Percentiles rank a stretch among this genome's conserved stretches.
phyloP scores from a whole-genome alignment of 2,888 invertebrate species.

The Erynnis tages region DNA sequence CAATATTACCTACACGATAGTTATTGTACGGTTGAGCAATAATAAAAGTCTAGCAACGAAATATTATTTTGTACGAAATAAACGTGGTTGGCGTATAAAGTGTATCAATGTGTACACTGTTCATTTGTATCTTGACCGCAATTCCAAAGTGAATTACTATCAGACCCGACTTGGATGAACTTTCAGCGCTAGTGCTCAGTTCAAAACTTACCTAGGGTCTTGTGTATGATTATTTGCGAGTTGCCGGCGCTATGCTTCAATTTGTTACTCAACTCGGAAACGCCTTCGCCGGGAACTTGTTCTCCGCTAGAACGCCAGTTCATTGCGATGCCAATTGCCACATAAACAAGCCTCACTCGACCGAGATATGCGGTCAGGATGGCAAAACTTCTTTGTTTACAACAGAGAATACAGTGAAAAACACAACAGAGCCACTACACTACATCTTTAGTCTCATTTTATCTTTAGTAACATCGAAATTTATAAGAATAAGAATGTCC shows the following conservation, averaged over 20 bases:
- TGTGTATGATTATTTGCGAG: slow-evolving; percentile 69
- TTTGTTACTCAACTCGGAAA: slow-evolving; percentile 63
- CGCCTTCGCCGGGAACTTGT: slow-evolving; percentile 64
- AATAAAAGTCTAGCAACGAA: slow-evolving; percentile 24
- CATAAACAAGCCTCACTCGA: slow-evolving; percentile 67
- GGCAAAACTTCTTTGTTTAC: slow-evolving; percentile 63
- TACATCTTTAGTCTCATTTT: too few relatives aligned
- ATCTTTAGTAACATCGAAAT: too few relatives aligned
- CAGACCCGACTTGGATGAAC: slow-evolving; percentile 53
- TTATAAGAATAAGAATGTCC: too few relatives aligned
- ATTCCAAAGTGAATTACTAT: slow-evolving; percentile 59
- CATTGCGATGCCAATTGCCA: slow-evolving; percentile 71
- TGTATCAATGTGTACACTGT: slow-evolving; percentile 28
- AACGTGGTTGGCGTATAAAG: slow-evolving; percentile 26
- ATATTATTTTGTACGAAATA: slow-evolving; percentile 27
- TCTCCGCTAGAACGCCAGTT: slow-evolving; percentile 54
- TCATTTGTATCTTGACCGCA: slow-evolving; percentile 54
- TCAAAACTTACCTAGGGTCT: slow-evolving; percentile 51
- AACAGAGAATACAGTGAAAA: slow-evolving; percentile 59
- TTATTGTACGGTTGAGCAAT: slow-evolving; percentile 26
- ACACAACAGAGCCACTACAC: not conserved
- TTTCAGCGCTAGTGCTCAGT: slow-evolving; percentile 44
- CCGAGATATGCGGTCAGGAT: slow-evolving; percentile 56
- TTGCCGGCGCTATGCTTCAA: slow-evolving; percentile 61
- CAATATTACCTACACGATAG: slow-evolving; percentile 27